Evolutionary conservation across 30 jellyfish, hydroid and myxozoan species (phyloP), one percentile per base, ranked within the genome.

Genomic region (Hydra vulgaris): DNA sequence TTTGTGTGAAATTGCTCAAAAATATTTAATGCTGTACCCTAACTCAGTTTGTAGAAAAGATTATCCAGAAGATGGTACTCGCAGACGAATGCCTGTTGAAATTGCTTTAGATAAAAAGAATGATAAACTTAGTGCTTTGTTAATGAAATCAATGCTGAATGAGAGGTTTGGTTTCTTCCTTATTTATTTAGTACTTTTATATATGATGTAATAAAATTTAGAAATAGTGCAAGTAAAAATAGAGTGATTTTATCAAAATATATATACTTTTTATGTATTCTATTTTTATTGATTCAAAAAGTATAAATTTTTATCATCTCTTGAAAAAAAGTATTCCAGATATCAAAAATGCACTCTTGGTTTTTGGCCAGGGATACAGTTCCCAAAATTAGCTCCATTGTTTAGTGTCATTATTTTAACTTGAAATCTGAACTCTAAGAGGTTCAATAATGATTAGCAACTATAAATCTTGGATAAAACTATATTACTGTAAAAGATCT

Each of bases 71-170:
- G 25, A 74, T n/a, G 72, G 55, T 27, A 61, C 16, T 25, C 83
- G 27, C 17, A 78, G 76, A 54, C 20, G 88, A 52, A 71, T 86
- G 7, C 95, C 98, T 0, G 83, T 91, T 4, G 96, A 91, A 76
- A 21, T 56, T 79, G 98, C 98, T 5, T 40, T 91, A 61, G 26
- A 53, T 7, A 52, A 55, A 55, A 26, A 15, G 66, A 56, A 77
- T 71, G 98, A 91, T 86, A 91, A 86, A 68, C 89, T 91, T 73
- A 84, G 96, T 25, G 26, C 94, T 15, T 66, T 76, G 18, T 18
- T 91, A 18, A 83, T 91, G 74, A 86, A 83, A 61, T 27, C 75
- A 0, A 86, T 91, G 98, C 74, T 71, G 16, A 75, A 83, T 75
- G 89, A 85, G 25, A 79, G 96, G 98, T 91, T 72, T 21, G 89